A percentile compares a stretch with the other conserved stretches of the same genome.
Conservation (phyloP, 1,140 invertebrate species). For the Ruditapes philippinarum region DNA sequence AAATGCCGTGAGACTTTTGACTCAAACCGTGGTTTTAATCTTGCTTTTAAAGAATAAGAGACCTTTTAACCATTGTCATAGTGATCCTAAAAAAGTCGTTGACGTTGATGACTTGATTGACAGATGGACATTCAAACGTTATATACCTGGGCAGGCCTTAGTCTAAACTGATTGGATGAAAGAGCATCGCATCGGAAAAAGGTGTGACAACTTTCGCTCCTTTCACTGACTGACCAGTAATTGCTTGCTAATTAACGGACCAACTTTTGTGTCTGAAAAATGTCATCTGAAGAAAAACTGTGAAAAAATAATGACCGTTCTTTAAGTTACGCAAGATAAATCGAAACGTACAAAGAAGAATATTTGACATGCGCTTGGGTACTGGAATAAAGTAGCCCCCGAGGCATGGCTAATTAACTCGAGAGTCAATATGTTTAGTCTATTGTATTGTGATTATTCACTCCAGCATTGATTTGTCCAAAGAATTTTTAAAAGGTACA, state of each 20-base stretch:
- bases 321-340: background rate
- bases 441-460: no score
- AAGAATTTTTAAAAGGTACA: no score
- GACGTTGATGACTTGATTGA: background rate
- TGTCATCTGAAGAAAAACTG: background rate
- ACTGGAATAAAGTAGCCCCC: no score
- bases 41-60: background rate
- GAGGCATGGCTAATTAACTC: no score
- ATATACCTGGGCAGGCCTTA: background rate
- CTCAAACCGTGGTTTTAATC: background rate
- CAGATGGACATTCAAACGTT: background rate
- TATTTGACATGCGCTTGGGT: background rate
- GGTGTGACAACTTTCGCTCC: background rate
- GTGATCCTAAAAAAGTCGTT: background rate
- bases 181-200: background rate
- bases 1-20: background rate
- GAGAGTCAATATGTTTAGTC: no score
- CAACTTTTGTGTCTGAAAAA: background rate
- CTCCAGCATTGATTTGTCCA: no score
- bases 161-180: background rate
- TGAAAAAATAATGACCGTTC: slow-evolving; percentile 21
- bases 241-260: slow-evolving; percentile 7
- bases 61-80: background rate
- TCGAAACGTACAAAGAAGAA: background rate
- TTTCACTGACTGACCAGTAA: background rate